These are phyloP conservation scores for Sebastes fasciatus DNA, from an alignment of 2,113 vertebrate genomes.

Conservation along the genomic window DNA sequence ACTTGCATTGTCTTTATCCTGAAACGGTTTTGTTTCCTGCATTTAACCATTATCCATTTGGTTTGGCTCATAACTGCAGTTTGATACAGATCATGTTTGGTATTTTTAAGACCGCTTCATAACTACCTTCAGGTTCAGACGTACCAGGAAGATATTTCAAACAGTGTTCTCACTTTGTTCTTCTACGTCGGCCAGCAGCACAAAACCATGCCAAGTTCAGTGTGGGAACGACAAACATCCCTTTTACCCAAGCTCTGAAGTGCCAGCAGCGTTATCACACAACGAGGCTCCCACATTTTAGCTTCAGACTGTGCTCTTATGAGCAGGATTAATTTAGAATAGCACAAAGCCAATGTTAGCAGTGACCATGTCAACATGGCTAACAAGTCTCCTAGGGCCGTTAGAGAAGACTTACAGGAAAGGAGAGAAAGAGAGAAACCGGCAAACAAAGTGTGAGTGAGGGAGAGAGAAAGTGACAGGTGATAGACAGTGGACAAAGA, in stretches of 20 bases:
- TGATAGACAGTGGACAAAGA: constrained; percentile 24
- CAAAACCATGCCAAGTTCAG: constrained; percentile 74
- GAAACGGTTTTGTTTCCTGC: not conserved
- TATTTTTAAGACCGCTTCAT: constrained; percentile 30
- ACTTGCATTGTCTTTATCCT: not conserved
- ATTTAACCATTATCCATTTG: not conserved
- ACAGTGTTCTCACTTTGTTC: constrained; percentile 65
- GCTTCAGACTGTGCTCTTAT: constrained; percentile 55
- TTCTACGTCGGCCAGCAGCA: constrained; percentile 44
- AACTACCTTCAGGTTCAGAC: constrained; percentile 39
- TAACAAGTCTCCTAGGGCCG: constrained; percentile 44
- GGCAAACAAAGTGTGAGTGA: constrained; percentile 22
- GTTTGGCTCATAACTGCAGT: constrained; percentile 7
- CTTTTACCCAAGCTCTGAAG: constrained; percentile 75
- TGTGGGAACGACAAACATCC: constrained; percentile 84
- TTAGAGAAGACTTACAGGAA: constrained; percentile 46
- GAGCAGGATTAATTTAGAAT: constrained; percentile 73
- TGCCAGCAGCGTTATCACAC: constrained; percentile 75
- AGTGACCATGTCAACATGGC: constrained; percentile 73
- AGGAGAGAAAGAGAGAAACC: not conserved
- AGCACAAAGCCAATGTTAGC: constrained; percentile 78
- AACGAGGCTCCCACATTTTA: constrained; percentile 67
- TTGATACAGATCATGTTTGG: constrained; percentile 1
- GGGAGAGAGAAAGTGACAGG: constrained; percentile 11
- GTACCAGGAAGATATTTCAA: constrained; percentile 54